Percentiles rank a stretch among this genome's conserved stretches.
Evolutionary conservation across 2,797 vertebrate genomes (phyloP).

Genomic region (Bradypus variegatus): DNA sequence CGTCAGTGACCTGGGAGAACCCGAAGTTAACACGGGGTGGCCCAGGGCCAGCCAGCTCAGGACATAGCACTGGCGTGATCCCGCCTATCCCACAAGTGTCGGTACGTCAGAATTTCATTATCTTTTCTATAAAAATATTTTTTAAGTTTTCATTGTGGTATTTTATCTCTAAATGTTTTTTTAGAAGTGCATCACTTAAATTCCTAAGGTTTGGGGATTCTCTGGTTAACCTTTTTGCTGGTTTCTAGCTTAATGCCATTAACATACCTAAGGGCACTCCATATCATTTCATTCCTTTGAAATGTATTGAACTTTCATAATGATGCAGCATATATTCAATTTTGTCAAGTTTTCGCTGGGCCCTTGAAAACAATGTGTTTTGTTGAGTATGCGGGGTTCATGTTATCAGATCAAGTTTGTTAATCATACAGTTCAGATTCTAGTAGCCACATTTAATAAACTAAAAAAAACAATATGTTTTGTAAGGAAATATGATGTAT

Average conservation of each 20-base stretch:
- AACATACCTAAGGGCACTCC: not conserved
- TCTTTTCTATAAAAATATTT: not conserved
- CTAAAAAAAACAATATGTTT: too few relatives aligned
- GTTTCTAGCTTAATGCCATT: not conserved
- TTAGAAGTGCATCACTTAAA: not conserved
- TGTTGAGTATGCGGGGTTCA: not conserved
- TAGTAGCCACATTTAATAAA: not conserved
- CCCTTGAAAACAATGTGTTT: not conserved
- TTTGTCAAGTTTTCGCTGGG: not conserved
- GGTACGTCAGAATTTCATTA: not conserved
- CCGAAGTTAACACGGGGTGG: too few relatives aligned
- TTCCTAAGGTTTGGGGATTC: not conserved
- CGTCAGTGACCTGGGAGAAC: too few relatives aligned
- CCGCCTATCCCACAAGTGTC: not conserved
- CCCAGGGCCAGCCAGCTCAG: too few relatives aligned
- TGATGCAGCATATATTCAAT: not conserved
- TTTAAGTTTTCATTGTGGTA: not conserved
- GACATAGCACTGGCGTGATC: too few relatives aligned
- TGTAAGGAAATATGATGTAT: too few relatives aligned
- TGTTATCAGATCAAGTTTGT: not conserved
- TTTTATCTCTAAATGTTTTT: not conserved
- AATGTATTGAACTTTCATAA: not conserved
- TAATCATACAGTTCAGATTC: not conserved
- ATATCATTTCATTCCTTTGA: not conserved
- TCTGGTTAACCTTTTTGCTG: not conserved